Conservation (phyloP, 2,888 invertebrate genomes). For the Notocelia uddmanniana region DNA sequence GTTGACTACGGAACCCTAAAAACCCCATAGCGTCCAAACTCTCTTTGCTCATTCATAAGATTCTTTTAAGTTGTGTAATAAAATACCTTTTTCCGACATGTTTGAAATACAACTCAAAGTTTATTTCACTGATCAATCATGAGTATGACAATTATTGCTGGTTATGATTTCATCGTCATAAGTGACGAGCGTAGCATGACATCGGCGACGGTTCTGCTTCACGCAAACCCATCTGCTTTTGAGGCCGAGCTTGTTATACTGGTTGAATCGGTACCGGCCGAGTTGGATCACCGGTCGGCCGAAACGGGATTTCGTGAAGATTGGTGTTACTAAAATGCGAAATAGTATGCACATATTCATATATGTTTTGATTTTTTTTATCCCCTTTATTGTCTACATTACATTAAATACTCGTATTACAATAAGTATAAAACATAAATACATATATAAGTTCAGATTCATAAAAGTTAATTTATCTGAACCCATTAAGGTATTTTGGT, state of each 20-base stretch:
- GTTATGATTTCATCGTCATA: not conserved
- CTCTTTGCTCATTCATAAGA: too few relatives aligned
- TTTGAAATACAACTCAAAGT: not conserved
- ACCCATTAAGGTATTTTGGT: too few relatives aligned
- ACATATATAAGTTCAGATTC: not conserved
- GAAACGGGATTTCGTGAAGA: slow-evolving; percentile 7
- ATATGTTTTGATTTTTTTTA: too few relatives aligned
- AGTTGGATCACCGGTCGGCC: slow-evolving; percentile 16
- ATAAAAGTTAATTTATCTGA: too few relatives aligned
- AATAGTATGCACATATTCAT: not conserved
- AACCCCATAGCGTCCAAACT: too few relatives aligned
- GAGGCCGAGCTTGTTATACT: not conserved
- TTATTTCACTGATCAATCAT: not conserved
- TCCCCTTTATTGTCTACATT: too few relatives aligned
- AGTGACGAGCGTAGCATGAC: not conserved
- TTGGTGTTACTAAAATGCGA: not conserved
- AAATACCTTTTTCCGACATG: not conserved
- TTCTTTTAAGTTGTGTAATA: too few relatives aligned
- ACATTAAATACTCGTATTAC: not conserved
- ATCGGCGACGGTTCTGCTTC: not conserved
- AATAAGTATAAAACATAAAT: not conserved
- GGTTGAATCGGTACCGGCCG: slow-evolving; percentile 14
- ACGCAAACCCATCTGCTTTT: slow-evolving; percentile 15
- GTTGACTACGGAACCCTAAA: too few relatives aligned
- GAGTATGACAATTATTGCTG: not conserved